phyloP scores from a whole-genome alignment of 2,888 invertebrate genomes.

The Drosophila ustulata region DNA sequence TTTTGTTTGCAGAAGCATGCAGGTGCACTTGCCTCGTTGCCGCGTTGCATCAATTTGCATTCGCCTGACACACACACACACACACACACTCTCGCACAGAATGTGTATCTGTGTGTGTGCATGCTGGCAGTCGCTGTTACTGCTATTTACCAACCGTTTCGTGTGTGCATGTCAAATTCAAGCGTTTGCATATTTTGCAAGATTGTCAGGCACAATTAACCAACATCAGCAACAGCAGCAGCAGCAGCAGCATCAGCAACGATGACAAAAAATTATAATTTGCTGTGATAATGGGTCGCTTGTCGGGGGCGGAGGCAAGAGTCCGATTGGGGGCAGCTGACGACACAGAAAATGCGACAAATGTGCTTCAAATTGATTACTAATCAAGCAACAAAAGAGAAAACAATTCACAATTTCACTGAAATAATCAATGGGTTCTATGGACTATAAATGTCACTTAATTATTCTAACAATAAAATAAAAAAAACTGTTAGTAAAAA shows the following conservation, averaged over 20 bases:
- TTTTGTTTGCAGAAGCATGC: conserved; percentile 72
- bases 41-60: conserved; percentile 71
- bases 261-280: conserved; percentile 67
- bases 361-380: conserved; percentile 49
- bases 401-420: conserved; percentile 1
- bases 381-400: conserved; percentile 35
- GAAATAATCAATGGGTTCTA: too few species aligned
- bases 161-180: conserved; percentile 80
- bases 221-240: conserved; percentile 69
- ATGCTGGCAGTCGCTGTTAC: conserved; percentile 61
- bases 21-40: conserved; percentile 68
- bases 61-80: conserved; percentile 47
- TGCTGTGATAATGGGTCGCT: conserved; percentile 65
- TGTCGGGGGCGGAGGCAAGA: conserved; percentile 6
- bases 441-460: neutral
- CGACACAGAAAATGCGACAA: conserved; percentile 45
- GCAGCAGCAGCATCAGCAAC: conserved; percentile 25
- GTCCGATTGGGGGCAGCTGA: conserved; percentile 31
- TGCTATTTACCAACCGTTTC: conserved; percentile 77
- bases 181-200: conserved; percentile 79
- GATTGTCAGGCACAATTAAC: conserved; percentile 78
- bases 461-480: too few species aligned
- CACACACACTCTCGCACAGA: neutral
- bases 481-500: too few species aligned
- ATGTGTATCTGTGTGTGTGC: conserved; percentile 28